Percentiles rank a stretch among this genome's conserved stretches.
These are phyloP conservation scores for Etheostoma nigrum DNA, from an alignment of 2,797 vertebrate genomes.

Conservation along the genomic window DNA sequence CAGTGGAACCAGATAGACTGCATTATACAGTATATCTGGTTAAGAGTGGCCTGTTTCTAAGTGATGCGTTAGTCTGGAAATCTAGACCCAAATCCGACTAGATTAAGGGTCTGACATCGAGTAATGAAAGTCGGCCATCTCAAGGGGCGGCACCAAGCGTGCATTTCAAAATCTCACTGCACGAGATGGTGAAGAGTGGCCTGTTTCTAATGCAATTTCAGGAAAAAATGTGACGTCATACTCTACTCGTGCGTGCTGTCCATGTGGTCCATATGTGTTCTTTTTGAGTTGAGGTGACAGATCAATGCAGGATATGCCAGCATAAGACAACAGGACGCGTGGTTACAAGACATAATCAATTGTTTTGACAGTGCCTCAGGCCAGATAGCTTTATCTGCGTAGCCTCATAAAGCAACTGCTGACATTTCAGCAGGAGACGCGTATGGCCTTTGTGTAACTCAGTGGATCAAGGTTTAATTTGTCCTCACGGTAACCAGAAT, in stretches of 20 bases:
- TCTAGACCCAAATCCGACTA: too few relatives aligned
- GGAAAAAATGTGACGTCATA: not conserved
- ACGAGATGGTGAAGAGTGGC: not conserved
- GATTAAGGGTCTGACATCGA: too few relatives aligned
- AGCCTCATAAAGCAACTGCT: slow-evolving; percentile 27
- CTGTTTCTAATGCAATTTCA: not conserved
- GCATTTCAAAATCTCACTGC: too few relatives aligned
- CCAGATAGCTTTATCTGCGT: not conserved
- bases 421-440: slow-evolving; percentile 62
- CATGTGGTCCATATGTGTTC: not conserved
- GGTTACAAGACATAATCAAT: not conserved
- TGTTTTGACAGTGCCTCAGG: slow-evolving; percentile 8
- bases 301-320: slow-evolving; percentile 11
- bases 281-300: not conserved
- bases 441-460: slow-evolving; percentile 49
- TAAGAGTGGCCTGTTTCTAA: not conserved
- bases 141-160: too few relatives aligned
- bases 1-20: slow-evolving; percentile 21
- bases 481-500: slow-evolving; percentile 23
- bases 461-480: slow-evolving; percentile 37
- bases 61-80: too few relatives aligned
- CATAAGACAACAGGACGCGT: slow-evolving; percentile 11
- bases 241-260: not conserved
- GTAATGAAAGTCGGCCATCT: too few relatives aligned
- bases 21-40: not conserved